These are phyloP conservation scores for Hippasteria phrygiana DNA, from an alignment of 53 echinoderm and acorn worm species.

Conservation along the genomic window DNA sequence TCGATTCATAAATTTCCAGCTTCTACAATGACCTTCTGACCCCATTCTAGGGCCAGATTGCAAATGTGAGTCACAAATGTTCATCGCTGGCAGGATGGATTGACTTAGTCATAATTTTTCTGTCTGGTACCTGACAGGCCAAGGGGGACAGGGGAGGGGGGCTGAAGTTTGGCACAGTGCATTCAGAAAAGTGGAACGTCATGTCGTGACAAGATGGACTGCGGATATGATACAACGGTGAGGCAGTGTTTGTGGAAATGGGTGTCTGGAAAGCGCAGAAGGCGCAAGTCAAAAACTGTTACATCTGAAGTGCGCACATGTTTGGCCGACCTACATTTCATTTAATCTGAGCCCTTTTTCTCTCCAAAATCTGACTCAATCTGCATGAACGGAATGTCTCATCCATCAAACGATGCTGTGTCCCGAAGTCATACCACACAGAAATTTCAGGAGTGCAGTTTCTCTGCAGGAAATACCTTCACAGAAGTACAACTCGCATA, in stretches of 20 bases:
- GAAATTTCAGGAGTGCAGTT: neutral
- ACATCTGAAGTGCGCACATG: neutral
- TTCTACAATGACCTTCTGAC: neutral
- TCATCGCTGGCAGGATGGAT: slow-evolving; percentile 42
- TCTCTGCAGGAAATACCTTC: neutral
- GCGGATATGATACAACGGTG: slow-evolving; percentile 42
- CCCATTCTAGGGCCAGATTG: neutral
- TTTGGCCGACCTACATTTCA: neutral
- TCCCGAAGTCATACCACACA: neutral
- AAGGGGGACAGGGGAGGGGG: neutral
- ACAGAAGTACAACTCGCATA: neutral
- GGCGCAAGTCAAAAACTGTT: slow-evolving; percentile 8
- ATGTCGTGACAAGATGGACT: neutral
- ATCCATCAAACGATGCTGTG: too few species aligned
- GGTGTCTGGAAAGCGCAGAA: slow-evolving; percentile 15
- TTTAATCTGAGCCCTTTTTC: neutral
- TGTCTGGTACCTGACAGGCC: slow-evolving; percentile 36
- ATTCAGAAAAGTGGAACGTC: neutral
- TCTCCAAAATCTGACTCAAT: neutral
- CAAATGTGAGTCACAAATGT: slow-evolving; percentile 43
- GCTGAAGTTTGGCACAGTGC: neutral
- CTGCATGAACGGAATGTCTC: neutral
- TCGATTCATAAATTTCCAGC: neutral
- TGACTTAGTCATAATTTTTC: slow-evolving; percentile 47
- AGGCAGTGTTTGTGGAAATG: slow-evolving; percentile 6